Evolutionary conservation across 1,140 invertebrate genomes (phyloP), one percentile per base, ranked within the genome.

Genomic region (Saxidomus purpurata): DNA sequence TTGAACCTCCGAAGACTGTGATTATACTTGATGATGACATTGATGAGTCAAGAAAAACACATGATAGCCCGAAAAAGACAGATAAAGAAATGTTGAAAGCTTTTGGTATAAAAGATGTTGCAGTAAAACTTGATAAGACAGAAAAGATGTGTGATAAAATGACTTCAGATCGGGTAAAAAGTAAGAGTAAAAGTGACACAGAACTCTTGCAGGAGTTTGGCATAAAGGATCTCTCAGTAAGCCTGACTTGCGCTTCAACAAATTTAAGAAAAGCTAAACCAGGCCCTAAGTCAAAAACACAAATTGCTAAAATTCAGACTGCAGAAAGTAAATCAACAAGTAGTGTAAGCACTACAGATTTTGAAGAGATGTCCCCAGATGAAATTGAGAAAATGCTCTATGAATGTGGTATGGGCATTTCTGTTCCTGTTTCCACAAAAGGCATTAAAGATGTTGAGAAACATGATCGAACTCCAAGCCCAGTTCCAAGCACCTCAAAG

Each of bases 351-450:
- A 22, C 15, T 6, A 55, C 22, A 52, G 25, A 71, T 43, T n/a
- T 84, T 9, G 67, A 84, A 43, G 43, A 47, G 28, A 40, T 84
- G 43, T 49, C 82, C 49, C 31, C 36, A 8, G 63, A 69, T 8
- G 63, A 84, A 28, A 84, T 84, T 38, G 31, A 67, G 17, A 67
- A 69, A 84, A 34, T 84, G 61, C 43, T 84, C 0, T 17, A 40
- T 17, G 36, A 84, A 40, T 69, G 61, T 69, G 82, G 82, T 17
- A 84, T 84, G 82, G 63, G 61, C 25, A 84, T 84, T 61, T 71
- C 63, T 47, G 82, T 84, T 25, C 34, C 79, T 59, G 38, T n/a
- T n/a, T n/a, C 25, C 1, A 47, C 4, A 4, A 61, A 81, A n/a
- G 28, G 8, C 2, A 61, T n/a, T 3, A 36, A 40, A 47, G 8